Evolutionary conservation across 2,113 vertebrate genomes (phyloP), one percentile per base, ranked within the genome.

Genomic region (Columba janthina): DNA sequence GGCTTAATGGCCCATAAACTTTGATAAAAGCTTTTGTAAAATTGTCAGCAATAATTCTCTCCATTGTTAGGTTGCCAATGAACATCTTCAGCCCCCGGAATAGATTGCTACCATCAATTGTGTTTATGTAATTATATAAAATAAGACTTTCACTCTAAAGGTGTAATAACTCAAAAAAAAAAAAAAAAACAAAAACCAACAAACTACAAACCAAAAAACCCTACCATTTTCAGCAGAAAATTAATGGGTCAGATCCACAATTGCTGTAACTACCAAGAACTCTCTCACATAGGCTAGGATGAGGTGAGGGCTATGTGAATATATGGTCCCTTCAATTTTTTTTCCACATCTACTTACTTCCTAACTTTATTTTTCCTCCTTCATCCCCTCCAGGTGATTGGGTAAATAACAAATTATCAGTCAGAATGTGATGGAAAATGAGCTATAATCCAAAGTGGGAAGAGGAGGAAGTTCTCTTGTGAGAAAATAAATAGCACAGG

Each of bases 1-100:
- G 88, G 58, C 61, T 95, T 97, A 94, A 96, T 65, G 75, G 82
- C 56, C 78, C 92, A 50, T 94, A 75, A 96, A 94, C 42, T 80
- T 82, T 74, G 92, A 94, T 86, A 96, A 95, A 95, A 93, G 72
- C 75, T 83, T 96, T 84, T 78, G 82, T 90, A 72, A 88, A 93
- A 89, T 86, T 80, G 90, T 93, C 82, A 95, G 56, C 85, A 84
- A 17, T 80, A 81, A 81, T 94, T 94, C 72, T 32, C 11, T 91
- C 61, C 31, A 11, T 81, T 66, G 61, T 88, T 92, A 87, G 56
- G 77, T 92, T 90, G 76, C 70, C 61, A 88, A 6, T 53, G 83
- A 81, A 54, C 0, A 0, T 92, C 88, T 90, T 92, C 88, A 88
- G 76, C 31, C 69, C 69, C 48, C 71, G 92, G 34, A 84, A 94